These are phyloP conservation scores for Rhagonycha lutea DNA, from an alignment of 2,888 invertebrate species.

Conservation along the genomic window DNA sequence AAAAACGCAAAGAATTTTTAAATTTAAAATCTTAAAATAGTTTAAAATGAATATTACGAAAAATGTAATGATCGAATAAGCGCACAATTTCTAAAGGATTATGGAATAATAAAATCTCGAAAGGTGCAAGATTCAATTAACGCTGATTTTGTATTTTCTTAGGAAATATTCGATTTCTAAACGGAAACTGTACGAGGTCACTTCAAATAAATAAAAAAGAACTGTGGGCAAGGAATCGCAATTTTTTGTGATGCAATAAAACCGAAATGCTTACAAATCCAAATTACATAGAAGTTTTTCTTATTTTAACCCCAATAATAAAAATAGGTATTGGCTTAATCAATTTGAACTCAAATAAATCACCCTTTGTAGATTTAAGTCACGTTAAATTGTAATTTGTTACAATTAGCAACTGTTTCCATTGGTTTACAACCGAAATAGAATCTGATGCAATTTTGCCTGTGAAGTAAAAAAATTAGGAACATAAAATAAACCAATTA, in stretches of 20 bases:
- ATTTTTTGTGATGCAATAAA: neutral
- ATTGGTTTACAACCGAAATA: neutral
- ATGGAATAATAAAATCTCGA: neutral
- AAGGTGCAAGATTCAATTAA: neutral
- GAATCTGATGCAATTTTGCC: neutral
- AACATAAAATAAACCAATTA: too few relatives aligned
- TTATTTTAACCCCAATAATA: neutral
- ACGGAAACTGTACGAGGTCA: neutral
- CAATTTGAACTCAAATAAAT: constrained; percentile 10
- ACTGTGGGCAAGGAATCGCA: neutral
- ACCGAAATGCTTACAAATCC: neutral
- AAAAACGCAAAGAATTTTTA: too few relatives aligned
- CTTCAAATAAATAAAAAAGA: neutral
- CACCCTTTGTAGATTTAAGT: constrained; percentile 5
- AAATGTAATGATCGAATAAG: neutral
- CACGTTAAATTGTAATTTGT: constrained; percentile 15
- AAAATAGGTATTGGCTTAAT: constrained; percentile 8
- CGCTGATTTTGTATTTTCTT: neutral
- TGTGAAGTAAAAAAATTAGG: too few relatives aligned
- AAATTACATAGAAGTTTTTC: neutral
- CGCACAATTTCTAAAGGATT: neutral
- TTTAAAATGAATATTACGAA: neutral
- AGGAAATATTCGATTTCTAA: neutral
- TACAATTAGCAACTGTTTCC: neutral
- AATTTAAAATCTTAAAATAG: neutral